Base-by-base conservation (phyloP, 2,797 vertebrate genomes). In the Enteromius argenteus region DNA sequence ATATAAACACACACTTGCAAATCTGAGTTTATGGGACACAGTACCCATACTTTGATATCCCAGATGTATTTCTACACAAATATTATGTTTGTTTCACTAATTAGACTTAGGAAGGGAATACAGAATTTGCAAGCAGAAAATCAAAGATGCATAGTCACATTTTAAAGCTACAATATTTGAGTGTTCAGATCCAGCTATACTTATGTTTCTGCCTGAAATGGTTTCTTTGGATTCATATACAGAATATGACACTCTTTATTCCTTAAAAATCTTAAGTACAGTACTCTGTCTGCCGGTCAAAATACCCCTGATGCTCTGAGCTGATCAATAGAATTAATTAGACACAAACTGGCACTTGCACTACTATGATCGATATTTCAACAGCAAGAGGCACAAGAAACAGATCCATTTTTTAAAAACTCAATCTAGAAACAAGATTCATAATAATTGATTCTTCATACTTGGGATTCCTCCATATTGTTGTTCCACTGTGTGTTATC, bases 261-360 rank as follows among this genome's bases (percentile, higher is more conserved):
- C 9, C 19, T 32, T 32, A 7, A 32, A 83, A 67, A 83, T 67
- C n/a, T 4, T 67, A 76, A 82, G 56, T 82, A 49, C 46, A 66
- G 56, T 82, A 37, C 60, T 76, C 51, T 62, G 32, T 15, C 30
- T 64, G 44, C 17, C 10, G 4, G 46, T 83, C 72, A 66, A 83
- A 75, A 42, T 53, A 42, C 58, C 72, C 46, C 42, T 76, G 60
- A 79, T 71, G 42, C 75, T 74, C n/a, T 92, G 62, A 84, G 78
- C 76, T 91, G 87, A 93, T 93, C 89, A 86, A 91, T 93, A 89
- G 89, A 93, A 93, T 69, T 91, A 91, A 92, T 92, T 92, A 93
- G 94, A 94, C 90, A 92, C 89, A 93, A 85, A 86, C 80, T 86
- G 91, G 58, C 67, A 82, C 90, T 92, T 81, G 93, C 92, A 93